Evolutionary conservation across 2,888 invertebrate species (phyloP).

Genomic region (Auanema freiburgensis): DNA sequence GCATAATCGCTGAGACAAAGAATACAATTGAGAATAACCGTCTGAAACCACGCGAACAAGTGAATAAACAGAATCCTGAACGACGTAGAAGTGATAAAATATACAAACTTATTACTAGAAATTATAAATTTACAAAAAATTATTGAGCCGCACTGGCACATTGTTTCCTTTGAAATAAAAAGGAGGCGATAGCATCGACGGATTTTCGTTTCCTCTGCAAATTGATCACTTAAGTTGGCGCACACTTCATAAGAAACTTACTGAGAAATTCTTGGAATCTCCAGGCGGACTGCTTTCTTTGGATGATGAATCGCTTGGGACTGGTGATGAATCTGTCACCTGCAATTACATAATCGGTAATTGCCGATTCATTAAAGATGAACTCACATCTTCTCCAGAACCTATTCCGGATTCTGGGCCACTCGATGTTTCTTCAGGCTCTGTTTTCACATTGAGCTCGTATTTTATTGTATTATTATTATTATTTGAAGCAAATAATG

Average conservation of each 20-base stretch:
- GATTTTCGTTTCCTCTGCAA: conserved; percentile 25
- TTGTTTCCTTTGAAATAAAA: conserved; percentile 24
- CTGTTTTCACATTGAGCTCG: conserved; percentile 25
- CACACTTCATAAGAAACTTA: background rate
- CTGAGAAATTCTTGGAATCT: background rate
- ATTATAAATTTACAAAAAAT: background rate
- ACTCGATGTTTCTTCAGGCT: conserved; percentile 23
- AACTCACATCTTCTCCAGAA: conserved; percentile 24
- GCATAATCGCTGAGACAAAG: no score
- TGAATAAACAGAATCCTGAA: no score
- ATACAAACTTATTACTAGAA: background rate
- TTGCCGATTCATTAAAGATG: background rate
- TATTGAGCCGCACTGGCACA: conserved; percentile 1
- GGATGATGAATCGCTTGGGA: conserved; percentile 19
- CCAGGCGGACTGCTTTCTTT: conserved; percentile 21
- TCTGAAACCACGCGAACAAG: no score
- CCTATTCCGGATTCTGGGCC: conserved; percentile 39
- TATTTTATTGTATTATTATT: background rate
- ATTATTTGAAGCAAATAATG: background rate
- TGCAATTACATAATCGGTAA: conserved; percentile 3
- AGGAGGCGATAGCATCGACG: conserved; percentile 28
- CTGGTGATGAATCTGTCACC: conserved; percentile 18
- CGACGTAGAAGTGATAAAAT: background rate
- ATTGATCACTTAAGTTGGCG: background rate
- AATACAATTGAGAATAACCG: no score